phyloP scores from a whole-genome alignment of 1,140 invertebrate genomes.

The Zaprionus nigranus region DNA sequence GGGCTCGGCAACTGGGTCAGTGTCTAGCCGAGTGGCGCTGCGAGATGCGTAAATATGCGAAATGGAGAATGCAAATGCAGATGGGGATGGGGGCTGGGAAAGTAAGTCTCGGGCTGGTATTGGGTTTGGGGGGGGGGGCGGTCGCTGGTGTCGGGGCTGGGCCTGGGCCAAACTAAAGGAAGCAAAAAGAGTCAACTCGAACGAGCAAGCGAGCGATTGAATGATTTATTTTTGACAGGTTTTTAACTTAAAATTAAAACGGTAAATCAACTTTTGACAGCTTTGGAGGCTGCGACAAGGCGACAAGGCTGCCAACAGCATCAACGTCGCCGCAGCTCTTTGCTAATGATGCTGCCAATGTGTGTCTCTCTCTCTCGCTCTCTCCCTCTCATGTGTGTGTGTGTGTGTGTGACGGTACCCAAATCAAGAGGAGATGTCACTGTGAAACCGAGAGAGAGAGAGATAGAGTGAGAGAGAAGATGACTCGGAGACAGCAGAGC shows the following conservation, averaged over 20 bases:
- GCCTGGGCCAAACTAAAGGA: constrained; percentile 11
- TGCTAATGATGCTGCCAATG: constrained; percentile 73
- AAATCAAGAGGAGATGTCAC: constrained; percentile 63
- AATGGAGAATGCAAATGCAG: constrained; percentile 7
- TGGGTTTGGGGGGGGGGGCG: background rate
- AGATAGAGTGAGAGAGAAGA: background rate
- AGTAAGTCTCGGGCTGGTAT: background rate
- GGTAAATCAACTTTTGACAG: constrained; percentile 84
- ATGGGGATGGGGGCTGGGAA: background rate
- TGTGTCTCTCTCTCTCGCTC: constrained; percentile 16
- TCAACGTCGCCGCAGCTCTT: constrained; percentile 60
- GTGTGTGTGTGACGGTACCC: constrained; percentile 64
- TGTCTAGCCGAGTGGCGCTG: constrained; percentile 37
- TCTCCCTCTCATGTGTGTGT: constrained; percentile 29
- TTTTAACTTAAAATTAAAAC: constrained; percentile 84
- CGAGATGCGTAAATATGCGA: constrained; percentile 51
- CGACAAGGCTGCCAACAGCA: constrained; percentile 75
- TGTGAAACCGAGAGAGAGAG: background rate
- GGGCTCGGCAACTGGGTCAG: constrained; percentile 33
- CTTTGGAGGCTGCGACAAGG: constrained; percentile 67
- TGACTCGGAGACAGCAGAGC: constrained; percentile 35
- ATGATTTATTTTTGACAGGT: constrained; percentile 84
- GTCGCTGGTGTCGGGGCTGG: background rate
- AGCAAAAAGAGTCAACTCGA: constrained; percentile 14
- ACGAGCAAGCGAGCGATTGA: constrained; percentile 72